These are phyloP conservation scores for Netelia virgata DNA, from an alignment of 2,888 invertebrate genomes.

Conservation along the genomic window DNA sequence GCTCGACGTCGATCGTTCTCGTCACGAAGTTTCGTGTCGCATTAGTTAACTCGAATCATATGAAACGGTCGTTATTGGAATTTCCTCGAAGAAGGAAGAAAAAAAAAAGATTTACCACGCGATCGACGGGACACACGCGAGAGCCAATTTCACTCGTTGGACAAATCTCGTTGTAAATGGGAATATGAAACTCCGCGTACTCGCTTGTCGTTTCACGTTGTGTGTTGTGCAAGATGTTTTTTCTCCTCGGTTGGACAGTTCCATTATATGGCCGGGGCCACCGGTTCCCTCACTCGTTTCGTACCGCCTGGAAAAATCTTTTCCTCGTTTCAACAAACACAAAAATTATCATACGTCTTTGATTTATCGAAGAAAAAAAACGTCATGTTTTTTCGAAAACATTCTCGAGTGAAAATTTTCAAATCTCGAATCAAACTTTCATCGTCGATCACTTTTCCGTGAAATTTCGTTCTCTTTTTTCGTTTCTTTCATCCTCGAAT, in stretches of 20 bases:
- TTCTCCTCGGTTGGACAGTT: slow-evolving; percentile 35
- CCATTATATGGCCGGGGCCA: slow-evolving; percentile 38
- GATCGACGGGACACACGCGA: neutral
- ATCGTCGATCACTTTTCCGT: slow-evolving; percentile 6
- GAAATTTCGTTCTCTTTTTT: neutral
- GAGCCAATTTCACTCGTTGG: slow-evolving; percentile 33
- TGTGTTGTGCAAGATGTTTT: slow-evolving; percentile 66
- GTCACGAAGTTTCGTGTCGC: slow-evolving; percentile 32
- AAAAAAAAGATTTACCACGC: slow-evolving; percentile 31
- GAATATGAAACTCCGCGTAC: slow-evolving; percentile 71
- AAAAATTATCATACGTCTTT: neutral
- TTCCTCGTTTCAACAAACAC: slow-evolving; percentile 35
- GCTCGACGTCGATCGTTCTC: slow-evolving; percentile 17
- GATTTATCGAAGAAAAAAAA: no score
- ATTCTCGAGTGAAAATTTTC: no score
- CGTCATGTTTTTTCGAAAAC: no score
- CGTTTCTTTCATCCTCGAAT: neutral
- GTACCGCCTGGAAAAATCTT: slow-evolving; percentile 34
- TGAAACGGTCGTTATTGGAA: neutral
- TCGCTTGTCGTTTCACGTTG: slow-evolving; percentile 73
- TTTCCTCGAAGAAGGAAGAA: slow-evolving; percentile 1
- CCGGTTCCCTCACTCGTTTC: slow-evolving; percentile 49
- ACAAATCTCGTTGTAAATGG: slow-evolving; percentile 64
- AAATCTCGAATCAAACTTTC: neutral
- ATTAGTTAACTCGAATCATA: slow-evolving; percentile 20